Evolutionary conservation across 1,140 invertebrate genomes (phyloP).

Genomic region (Eumeta japonica): DNA sequence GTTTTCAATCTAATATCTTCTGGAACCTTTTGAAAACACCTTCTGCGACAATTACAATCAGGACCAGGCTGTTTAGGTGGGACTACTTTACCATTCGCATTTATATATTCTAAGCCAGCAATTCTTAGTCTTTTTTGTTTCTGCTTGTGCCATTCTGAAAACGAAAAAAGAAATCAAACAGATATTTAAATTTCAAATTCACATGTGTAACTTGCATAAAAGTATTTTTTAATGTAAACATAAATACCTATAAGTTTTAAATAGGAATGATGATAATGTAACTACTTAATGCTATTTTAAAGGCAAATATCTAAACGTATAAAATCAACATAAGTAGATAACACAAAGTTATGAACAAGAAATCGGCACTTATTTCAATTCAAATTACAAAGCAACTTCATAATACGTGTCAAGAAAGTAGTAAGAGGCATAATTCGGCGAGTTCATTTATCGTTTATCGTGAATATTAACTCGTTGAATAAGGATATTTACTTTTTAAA

Average conservation of each 20-base stretch:
- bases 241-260: too few relatives aligned
- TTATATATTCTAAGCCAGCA: conserved; percentile 58
- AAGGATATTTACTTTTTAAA: not conserved
- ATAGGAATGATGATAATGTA: too few relatives aligned
- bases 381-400: too few relatives aligned
- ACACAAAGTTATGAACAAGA: too few relatives aligned
- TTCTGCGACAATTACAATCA: conserved; percentile 57
- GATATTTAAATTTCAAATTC: too few relatives aligned
- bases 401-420: conserved; percentile 39
- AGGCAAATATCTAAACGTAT: too few relatives aligned
- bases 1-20: conserved; percentile 53
- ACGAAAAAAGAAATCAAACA: conserved; percentile 2
- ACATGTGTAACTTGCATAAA: too few relatives aligned
- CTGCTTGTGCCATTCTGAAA: conserved; percentile 62
- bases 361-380: too few relatives aligned
- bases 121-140: conserved; percentile 59
- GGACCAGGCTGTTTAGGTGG: conserved; percentile 54
- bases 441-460: not conserved
- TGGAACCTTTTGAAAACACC: conserved; percentile 56
- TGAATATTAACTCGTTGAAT: not conserved
- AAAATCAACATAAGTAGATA: too few relatives aligned
- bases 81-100: conserved; percentile 58
- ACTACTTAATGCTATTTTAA: too few relatives aligned
- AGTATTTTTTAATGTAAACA: too few relatives aligned
- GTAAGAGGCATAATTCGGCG: conserved; percentile 43